Percentiles rank a stretch among this genome's conserved stretches.
phyloP scores from a whole-genome alignment of 2,888 invertebrate species.

The Villa cingulata region DNA sequence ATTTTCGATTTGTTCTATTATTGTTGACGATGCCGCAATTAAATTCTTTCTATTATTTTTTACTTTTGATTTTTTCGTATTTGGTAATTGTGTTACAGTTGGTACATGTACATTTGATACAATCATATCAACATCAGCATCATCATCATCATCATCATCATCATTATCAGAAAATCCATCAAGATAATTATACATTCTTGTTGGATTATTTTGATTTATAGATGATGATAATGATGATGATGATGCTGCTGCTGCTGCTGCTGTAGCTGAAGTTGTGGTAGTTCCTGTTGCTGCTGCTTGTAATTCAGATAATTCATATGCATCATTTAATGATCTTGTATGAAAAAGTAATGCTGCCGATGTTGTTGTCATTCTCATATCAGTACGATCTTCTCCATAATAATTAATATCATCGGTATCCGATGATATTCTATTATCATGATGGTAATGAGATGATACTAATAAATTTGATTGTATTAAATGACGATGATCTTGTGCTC shows the following conservation, averaged over 20 bases:
- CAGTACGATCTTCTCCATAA: constrained; percentile 1
- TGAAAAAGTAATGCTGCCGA: not conserved
- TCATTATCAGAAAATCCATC: constrained; percentile 24
- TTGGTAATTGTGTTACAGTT: too few relatives aligned
- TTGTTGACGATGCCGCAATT: not conserved
- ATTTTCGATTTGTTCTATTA: constrained; percentile 6
- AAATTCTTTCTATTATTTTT: not conserved
- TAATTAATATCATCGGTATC: too few relatives aligned
- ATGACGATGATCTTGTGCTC: not conserved
- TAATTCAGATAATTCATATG: too few relatives aligned
- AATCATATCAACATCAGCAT: too few relatives aligned
- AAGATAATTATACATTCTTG: constrained; percentile 4
- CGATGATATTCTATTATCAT: too few relatives aligned
- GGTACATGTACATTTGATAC: too few relatives aligned
- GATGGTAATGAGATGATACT: constrained; percentile 19
- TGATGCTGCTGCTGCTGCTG: too few relatives aligned
- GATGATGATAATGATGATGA: too few relatives aligned
- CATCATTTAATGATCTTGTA: constrained; percentile 5
- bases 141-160: too few relatives aligned
- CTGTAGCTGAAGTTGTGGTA: constrained; percentile 1
- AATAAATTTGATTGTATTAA: constrained; percentile 26
- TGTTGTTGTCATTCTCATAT: too few relatives aligned
- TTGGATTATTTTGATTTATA: not conserved
- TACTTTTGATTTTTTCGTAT: not conserved
- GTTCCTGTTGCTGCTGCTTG: too few relatives aligned